Evolutionary conservation across 2,797 vertebrate genomes (phyloP).

Genomic region (Sebastes cheni): DNA sequence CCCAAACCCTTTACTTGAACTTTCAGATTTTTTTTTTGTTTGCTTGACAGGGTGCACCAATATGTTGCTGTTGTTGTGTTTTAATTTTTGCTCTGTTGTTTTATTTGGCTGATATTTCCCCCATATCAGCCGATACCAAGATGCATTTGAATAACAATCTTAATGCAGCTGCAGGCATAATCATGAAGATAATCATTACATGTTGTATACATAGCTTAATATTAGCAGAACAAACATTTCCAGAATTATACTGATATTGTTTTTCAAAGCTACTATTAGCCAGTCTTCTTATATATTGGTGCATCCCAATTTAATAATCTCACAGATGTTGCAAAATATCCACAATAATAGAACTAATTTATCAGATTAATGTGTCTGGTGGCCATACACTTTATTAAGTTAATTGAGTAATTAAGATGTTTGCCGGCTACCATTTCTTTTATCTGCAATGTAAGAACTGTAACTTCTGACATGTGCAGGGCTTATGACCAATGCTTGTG

Average conservation of each 20-base stretch:
- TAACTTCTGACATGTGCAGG: slow-evolving; percentile 35
- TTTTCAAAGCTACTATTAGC: not conserved
- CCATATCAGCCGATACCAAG: not conserved
- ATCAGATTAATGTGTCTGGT: not conserved
- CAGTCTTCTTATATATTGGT: slow-evolving; percentile 4
- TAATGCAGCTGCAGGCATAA: slow-evolving; percentile 5
- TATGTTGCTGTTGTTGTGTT: slow-evolving; percentile 12
- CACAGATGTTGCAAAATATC: slow-evolving; percentile 20
- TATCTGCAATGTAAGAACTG: slow-evolving; percentile 23
- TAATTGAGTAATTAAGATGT: slow-evolving; percentile 14
- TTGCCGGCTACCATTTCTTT: slow-evolving; percentile 21
- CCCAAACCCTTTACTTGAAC: slow-evolving; percentile 69
- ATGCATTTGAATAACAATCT: not conserved
- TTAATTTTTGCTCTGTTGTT: not conserved
- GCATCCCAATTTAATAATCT: slow-evolving; percentile 15
- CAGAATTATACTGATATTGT: not conserved
- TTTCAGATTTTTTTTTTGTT: not conserved
- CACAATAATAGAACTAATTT: slow-evolving; percentile 2
- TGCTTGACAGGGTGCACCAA: slow-evolving; percentile 16
- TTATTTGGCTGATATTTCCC: not conserved
- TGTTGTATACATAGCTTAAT: not conserved
- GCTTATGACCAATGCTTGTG: slow-evolving; percentile 35
- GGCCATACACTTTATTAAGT: not conserved
- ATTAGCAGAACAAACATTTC: not conserved
- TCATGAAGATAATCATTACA: slow-evolving; percentile 4